These are phyloP conservation scores for Drosophila baimaii DNA, from an alignment of 1,140 invertebrate species.

Conservation along the genomic window DNA sequence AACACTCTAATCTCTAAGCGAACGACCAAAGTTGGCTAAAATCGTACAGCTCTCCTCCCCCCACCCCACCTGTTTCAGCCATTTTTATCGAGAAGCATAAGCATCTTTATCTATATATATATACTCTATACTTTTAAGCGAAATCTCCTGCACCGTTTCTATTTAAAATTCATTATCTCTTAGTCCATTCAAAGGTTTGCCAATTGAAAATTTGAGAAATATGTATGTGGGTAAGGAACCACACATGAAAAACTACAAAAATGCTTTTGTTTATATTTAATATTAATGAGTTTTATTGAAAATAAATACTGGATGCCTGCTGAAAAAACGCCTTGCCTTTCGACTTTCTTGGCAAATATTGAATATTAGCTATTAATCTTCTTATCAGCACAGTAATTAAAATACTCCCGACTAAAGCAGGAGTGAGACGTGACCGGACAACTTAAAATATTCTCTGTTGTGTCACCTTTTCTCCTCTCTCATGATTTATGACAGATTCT, in stretches of 20 bases:
- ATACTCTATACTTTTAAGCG: constrained; percentile 34
- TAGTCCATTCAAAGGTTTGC: constrained; percentile 36
- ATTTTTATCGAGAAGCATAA: constrained; percentile 13
- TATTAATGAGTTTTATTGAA: constrained; percentile 39
- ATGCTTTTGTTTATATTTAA: constrained; percentile 36
- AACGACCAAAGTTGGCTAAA: constrained; percentile 35
- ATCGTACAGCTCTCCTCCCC: constrained; percentile 20
- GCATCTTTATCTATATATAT: constrained; percentile 13
- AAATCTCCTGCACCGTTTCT: constrained; percentile 38
- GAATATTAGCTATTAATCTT: background rate
- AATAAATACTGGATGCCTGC: constrained; percentile 45
- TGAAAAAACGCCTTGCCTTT: constrained; percentile 14
- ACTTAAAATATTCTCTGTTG: background rate
- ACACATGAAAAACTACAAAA: constrained; percentile 8
- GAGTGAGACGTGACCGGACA: background rate
- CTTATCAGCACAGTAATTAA: background rate
- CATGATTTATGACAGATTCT: background rate
- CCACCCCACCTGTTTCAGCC: constrained; percentile 23
- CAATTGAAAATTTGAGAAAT: constrained; percentile 28
- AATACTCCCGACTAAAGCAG: background rate
- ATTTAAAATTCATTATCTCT: constrained; percentile 36
- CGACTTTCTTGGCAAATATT: background rate
- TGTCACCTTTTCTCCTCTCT: background rate
- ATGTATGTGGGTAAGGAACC: constrained; percentile 6
- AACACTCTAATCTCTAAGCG: constrained; percentile 21